A percentile compares a stretch with the other conserved stretches of the same genome.
These are phyloP conservation scores for Drosophila miranda DNA, from an alignment of 1,140 invertebrate genomes.

Conservation along the genomic window DNA sequence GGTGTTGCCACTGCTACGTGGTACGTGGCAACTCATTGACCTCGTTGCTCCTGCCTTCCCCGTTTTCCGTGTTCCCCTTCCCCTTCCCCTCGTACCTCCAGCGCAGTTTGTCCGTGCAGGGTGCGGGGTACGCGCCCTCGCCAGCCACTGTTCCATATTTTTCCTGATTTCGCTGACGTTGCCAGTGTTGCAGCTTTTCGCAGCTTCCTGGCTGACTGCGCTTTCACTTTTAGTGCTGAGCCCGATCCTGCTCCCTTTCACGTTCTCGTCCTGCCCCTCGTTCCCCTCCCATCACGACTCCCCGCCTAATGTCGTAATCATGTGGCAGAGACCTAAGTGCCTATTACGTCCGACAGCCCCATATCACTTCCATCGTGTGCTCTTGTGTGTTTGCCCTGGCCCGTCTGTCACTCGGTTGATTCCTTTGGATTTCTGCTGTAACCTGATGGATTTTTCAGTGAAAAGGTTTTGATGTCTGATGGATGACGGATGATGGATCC, in stretches of 20 bases:
- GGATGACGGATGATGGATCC: slow-evolving; percentile 4
- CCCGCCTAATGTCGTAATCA: slow-evolving; percentile 56
- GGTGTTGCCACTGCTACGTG: neutral
- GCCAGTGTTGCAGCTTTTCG: slow-evolving; percentile 12
- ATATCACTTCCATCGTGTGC: neutral
- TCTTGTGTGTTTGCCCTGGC: slow-evolving; percentile 20
- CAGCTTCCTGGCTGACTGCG: slow-evolving; percentile 5
- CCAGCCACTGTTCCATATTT: slow-evolving; percentile 17
- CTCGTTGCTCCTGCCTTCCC: slow-evolving; percentile 45
- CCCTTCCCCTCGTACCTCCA: neutral
- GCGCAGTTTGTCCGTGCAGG: no score
- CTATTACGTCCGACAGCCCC: slow-evolving; percentile 42
- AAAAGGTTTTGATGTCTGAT: slow-evolving; percentile 25
- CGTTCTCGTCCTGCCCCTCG: neutral
- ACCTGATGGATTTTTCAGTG: slow-evolving; percentile 50
- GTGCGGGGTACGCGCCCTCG: no score
- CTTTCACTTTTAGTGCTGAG: slow-evolving; percentile 26
- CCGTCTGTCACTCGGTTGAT: slow-evolving; percentile 11
- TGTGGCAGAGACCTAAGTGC: slow-evolving; percentile 53
- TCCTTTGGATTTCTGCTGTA: slow-evolving; percentile 21
- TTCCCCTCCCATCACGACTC: slow-evolving; percentile 17
- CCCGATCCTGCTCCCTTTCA: neutral
- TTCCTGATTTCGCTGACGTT: slow-evolving; percentile 41
- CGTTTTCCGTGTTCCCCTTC: slow-evolving; percentile 24
- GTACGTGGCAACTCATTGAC: slow-evolving; percentile 63